Evolutionary conservation across 64 coral and sea anemone species (phyloP), one percentile per base, ranked within the genome.

Genomic region (Montipora cactus): DNA sequence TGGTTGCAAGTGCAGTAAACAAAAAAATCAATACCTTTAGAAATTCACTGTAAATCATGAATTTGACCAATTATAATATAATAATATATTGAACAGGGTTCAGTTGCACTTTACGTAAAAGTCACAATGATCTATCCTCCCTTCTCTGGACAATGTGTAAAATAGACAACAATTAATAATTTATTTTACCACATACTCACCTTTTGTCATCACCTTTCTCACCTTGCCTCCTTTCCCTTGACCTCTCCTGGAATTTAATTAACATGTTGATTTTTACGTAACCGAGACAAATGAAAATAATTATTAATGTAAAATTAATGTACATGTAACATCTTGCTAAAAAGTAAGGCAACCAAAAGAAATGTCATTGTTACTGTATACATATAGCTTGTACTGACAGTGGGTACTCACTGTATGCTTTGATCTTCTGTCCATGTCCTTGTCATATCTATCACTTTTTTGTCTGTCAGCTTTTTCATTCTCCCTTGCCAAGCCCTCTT

Each of bases 371-470:
- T 48, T 49, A 15, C 14, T 23, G 23, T 23, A 78, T 19, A 44
- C 25, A 47, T 37, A 76, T 4, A 76, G 16, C 12, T 16, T 48
- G 46, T n/a, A 78, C 14, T 19, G 45, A 14, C 18, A 50, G 3
- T 47, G 70, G 28, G 6, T 13, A 37, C 44, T 47, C 18, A 84
- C 81, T 46, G 70, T 64, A 50, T 47, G 18, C 46, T 86, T 86
- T 71, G 82, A 71, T 75, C 79, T 91, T 80, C 78, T 91, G 4
- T 91, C 78, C 8, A 28, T 49, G 47, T 81, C 80, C 80, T 74
- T 81, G 44, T 73, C 67, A 46, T 82, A 66, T 81, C 55, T 81
- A 44, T 91, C 89, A 81, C 79, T 91, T 91, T 18, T 74, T 44
- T 22, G 18, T 45, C 78, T 82, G 16, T 91, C 89, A 91, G 46